phyloP scores from a whole-genome alignment of 1,140 invertebrate genomes.

The Holcopasites calliopsidis region DNA sequence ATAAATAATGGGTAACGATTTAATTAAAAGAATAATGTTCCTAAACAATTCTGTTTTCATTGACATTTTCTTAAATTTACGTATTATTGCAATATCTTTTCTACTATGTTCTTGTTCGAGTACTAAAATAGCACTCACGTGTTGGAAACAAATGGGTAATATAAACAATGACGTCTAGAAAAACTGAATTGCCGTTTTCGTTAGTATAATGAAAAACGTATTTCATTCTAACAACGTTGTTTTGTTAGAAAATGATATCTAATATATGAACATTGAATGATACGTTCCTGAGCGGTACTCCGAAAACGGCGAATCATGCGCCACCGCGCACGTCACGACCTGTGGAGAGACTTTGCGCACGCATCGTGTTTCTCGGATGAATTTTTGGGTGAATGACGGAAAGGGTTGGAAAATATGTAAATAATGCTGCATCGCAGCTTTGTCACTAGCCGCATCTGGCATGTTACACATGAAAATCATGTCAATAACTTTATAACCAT shows the following conservation, averaged over 20 bases:
- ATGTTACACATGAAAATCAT: conserved; percentile 7
- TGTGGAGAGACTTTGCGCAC: conserved; percentile 54
- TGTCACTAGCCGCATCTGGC: neutral
- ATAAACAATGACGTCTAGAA: neutral
- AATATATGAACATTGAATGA: neutral
- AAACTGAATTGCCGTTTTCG: neutral
- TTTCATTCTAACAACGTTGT: neutral
- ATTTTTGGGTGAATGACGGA: conserved; percentile 39
- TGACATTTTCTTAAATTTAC: neutral
- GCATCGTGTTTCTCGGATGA: conserved; percentile 34
- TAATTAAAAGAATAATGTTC: neutral
- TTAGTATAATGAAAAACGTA: neutral
- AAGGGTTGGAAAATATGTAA: conserved; percentile 59
- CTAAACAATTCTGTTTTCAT: neutral
- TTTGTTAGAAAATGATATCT: neutral
- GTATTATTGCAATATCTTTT: neutral
- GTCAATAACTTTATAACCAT: neutral
- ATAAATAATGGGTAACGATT: neutral
- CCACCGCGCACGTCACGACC: conserved; percentile 44
- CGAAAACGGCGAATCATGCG: conserved; percentile 57
- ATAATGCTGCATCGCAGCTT: conserved; percentile 37
- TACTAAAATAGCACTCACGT: too few species aligned
- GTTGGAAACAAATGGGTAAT: too few species aligned
- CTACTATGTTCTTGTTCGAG: neutral
- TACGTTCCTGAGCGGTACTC: conserved; percentile 35